phyloP scores from a whole-genome alignment of 2,888 invertebrate species.

The Branchipolynoe longqiensis region DNA sequence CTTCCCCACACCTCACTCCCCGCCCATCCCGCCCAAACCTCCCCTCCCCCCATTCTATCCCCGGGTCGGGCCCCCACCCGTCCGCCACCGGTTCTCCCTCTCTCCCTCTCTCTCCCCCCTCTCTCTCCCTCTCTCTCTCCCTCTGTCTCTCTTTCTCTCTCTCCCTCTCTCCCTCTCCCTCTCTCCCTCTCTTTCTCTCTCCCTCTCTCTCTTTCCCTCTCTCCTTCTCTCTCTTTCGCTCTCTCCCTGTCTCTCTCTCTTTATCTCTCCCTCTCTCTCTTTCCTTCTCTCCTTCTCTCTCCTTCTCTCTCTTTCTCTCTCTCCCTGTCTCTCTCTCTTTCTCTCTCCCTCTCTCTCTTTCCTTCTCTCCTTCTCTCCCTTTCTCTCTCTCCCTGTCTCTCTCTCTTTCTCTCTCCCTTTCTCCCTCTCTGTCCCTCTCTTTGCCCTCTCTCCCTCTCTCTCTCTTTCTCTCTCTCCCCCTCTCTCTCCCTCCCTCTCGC shows the following conservation, averaged over 20 bases:
- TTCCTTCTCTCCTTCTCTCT: neutral
- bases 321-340: no score
- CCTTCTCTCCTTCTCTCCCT: neutral
- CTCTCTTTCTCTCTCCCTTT: neutral
- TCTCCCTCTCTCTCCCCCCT: neutral
- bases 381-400: no score
- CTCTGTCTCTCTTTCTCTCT: neutral
- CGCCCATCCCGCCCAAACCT: neutral
- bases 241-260: no score
- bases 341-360: neutral
- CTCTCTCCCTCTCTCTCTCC: neutral
- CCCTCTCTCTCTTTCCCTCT: neutral
- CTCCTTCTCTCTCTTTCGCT: no score
- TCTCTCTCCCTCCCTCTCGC: neutral
- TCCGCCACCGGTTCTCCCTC: neutral
- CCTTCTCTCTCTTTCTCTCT: no score
- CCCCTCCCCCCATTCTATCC: neutral
- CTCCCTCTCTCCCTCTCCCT: neutral
- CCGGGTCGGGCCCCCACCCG: neutral
- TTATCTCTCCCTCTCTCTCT: no score
- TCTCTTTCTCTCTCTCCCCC: neutral
- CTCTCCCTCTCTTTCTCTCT: neutral
- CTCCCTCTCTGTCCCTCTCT: neutral
- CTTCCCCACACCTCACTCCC: neutral
- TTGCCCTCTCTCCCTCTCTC: neutral